These are phyloP conservation scores for Reticulitermes speratus DNA, from an alignment of 1,140 invertebrate species.

Conservation along the genomic window DNA sequence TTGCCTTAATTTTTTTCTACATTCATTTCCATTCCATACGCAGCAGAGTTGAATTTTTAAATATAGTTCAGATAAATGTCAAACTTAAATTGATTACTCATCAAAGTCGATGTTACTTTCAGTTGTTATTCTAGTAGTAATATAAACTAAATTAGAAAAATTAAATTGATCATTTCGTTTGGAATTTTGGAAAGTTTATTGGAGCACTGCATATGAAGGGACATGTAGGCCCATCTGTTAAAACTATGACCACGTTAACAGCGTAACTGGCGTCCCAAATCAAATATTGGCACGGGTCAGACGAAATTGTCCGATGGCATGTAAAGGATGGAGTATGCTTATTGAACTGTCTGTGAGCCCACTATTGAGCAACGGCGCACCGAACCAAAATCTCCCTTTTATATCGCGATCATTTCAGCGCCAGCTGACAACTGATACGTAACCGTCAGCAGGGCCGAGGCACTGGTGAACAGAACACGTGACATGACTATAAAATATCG, in stretches of 20 bases:
- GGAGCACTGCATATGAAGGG: background rate
- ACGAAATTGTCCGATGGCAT: too few species aligned
- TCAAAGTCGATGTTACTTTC: too few species aligned
- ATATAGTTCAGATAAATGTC: too few species aligned
- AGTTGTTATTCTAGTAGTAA: too few species aligned
- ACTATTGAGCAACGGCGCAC: background rate
- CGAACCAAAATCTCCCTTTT: background rate
- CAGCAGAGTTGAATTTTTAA: too few species aligned
- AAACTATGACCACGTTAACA: background rate
- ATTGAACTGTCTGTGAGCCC: background rate
- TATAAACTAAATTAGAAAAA: too few species aligned
- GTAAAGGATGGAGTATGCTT: background rate
- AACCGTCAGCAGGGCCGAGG: background rate
- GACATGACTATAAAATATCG: background rate
- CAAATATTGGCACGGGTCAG: background rate
- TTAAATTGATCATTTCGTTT: too few species aligned
- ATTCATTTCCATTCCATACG: too few species aligned
- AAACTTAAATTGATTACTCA: too few species aligned
- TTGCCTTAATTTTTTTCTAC: too few species aligned
- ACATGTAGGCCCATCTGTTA: background rate
- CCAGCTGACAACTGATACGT: background rate
- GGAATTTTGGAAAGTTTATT: too few species aligned
- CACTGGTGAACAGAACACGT: background rate
- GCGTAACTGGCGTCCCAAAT: background rate
- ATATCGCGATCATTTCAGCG: background rate